phyloP scores from a whole-genome alignment of 2,797 vertebrate genomes.

The Aldrovandia affinis region DNA sequence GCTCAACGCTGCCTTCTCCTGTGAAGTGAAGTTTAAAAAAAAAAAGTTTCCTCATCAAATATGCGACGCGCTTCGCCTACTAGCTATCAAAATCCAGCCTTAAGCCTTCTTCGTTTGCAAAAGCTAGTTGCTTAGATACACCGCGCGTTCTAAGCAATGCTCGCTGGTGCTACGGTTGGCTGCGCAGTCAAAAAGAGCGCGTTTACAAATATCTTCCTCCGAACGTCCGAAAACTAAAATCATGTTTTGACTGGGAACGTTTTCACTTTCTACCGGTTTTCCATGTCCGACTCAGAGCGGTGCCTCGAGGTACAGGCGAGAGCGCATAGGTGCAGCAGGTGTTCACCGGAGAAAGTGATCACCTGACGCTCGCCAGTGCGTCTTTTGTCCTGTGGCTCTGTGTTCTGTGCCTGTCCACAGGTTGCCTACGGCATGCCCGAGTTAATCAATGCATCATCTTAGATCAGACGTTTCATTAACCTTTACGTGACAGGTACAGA shows the following conservation, averaged over 20 bases:
- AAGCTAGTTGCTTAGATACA: background rate
- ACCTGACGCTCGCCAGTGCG: background rate
- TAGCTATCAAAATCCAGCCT: background rate
- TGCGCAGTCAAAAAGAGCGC: slow-evolving; percentile 19
- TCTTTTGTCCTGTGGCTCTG: background rate
- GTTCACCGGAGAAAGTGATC: background rate
- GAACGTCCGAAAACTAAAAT: no score
- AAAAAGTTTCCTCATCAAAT: background rate
- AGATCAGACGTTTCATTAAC: no score
- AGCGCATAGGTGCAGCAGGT: background rate
- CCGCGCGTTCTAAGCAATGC: background rate
- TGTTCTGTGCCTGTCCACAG: no score
- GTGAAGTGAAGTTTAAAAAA: background rate
- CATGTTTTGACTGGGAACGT: no score
- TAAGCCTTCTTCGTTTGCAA: background rate
- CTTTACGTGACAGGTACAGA: no score
- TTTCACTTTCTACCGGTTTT: no score
- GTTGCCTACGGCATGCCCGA: no score
- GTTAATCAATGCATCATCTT: no score
- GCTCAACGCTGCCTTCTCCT: background rate
- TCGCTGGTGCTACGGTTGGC: slow-evolving; percentile 13
- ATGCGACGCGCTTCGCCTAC: background rate
- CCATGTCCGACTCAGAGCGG: no score
- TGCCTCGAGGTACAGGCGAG: background rate
- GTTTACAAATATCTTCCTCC: background rate